Evolutionary conservation across 2,113 vertebrate genomes (phyloP).

Genomic region (Gallinago paraguaiae): DNA sequence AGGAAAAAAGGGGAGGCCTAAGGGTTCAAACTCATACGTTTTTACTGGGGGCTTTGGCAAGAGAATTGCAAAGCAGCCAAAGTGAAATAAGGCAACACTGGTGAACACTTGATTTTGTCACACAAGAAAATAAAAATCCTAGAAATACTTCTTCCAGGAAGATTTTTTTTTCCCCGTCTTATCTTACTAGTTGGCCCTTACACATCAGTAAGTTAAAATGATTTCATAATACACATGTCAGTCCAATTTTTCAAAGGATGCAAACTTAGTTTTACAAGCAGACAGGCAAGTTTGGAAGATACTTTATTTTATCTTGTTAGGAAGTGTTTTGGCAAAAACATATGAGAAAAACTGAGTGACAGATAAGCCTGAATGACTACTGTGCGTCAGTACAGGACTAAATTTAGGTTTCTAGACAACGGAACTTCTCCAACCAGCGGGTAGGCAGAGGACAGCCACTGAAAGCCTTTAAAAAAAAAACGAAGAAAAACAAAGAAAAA

Average conservation of each 20-base stretch:
- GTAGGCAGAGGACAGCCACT: background rate
- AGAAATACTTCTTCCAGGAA: background rate
- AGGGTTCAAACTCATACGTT: background rate
- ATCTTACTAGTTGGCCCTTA: background rate
- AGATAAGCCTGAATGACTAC: constrained; percentile 1
- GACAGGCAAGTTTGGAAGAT: background rate
- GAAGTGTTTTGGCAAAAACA: constrained; percentile 17
- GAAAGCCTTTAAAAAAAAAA: background rate
- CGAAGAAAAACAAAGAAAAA: background rate
- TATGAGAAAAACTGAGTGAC: background rate
- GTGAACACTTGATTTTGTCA: background rate
- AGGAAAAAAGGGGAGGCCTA: background rate
- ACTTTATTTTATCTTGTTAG: background rate
- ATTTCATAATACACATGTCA: background rate
- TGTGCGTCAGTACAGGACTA: background rate
- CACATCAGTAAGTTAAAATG: background rate
- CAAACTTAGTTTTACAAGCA: background rate
- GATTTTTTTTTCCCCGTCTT: rapidly evolving
- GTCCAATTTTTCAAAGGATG: background rate
- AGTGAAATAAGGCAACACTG: background rate
- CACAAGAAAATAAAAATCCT: background rate
- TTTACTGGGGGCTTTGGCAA: background rate
- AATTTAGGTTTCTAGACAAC: background rate
- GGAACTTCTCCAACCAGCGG: background rate
- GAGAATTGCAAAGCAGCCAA: background rate